Evolutionary conservation across 1,140 invertebrate species (phyloP), one percentile per base, ranked within the genome.

Genomic region (Ceratoteleas bidentatus): DNA sequence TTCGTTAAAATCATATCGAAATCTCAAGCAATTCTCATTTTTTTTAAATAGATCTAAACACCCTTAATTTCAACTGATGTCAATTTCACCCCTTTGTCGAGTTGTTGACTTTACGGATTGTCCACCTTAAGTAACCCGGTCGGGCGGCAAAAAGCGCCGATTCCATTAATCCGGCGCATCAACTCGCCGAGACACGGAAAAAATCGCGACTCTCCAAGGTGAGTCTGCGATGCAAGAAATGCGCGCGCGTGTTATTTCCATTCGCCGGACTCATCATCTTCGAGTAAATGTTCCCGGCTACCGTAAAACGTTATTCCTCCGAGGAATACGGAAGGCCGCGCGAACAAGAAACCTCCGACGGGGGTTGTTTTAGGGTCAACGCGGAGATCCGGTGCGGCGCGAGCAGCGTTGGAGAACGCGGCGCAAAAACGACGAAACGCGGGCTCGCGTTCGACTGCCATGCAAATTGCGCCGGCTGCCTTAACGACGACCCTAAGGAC

Each of bases 211-310:
- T 50, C 68, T 72, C 49, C 62, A 73, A 79, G 68, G 61, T 79
- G 62, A 79, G 62, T 56, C 43, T 68, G 56, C 64, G 50, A 70
- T 45, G 40, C 54, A 81, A 74, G 70, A 74, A 75, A 58, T 16
- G 57, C 1, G 64, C 58, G 32, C 60, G 43, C 56, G 47, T 65
- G 68, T 72, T 79, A 74, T 64, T 69, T 74, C 69, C 58, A 80
- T 68, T 78, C 49, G 66, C 38, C 9, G 50, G 66, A 49, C 70
- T 74, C 77, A 69, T 81, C 78, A 75, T 81, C 65, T 50, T 34
- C 43, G 64, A 61, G 49, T 61, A 57, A 69, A 69, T 53, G 76
- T 61, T 45, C 49, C 32, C 50, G 32, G 70, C 64, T 72, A 70
- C 53, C 36, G 66, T 65, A 72, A 69, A 78, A 58, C 43, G 53